Evolutionary conservation across 1,140 invertebrate genomes (phyloP), one percentile per base, ranked within the genome.

Genomic region (Tetragnatha versicolor): DNA sequence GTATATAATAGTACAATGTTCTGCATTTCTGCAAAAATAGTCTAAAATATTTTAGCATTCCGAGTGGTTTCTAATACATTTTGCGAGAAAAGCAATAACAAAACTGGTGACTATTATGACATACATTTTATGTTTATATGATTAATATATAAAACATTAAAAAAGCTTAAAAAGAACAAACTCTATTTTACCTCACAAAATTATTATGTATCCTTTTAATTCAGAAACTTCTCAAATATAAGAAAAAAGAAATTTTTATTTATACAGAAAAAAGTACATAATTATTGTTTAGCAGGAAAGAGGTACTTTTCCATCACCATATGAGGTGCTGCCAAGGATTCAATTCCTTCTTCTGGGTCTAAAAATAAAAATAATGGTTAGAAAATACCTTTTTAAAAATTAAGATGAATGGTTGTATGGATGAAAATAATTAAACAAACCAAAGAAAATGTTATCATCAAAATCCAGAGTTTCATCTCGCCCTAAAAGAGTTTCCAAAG

Each of bases 391-490:
- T 29, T 29, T 7, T 9, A 69, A 1, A 33, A 51, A 49, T 12
- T 42, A 70, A 29, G 25, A 35, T 27, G 10, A 47, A 22, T 61
- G 20, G 9, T 37, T 42, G 25, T 3, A 51, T 51, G 17, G 39
- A 9, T 20, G 20, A 20, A 47, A 53, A n/a, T 3, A 7, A 60
- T 12, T 12, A 20, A 14, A 33, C 83, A 83, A 81, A 87, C 90
- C 89, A 83, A 92, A 93, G 39, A 94, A 89, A 78, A 94, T 60
- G 39, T 65, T 89, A 84, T 97, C 94, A 86, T 92, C 91, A 83
- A 94, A 94, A 80, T 90, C 90, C 82, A 96, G 91, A 77, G 90
- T 89, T 80, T 94, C 89, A 86, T 94, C 92, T 76, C 89, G 88
- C 9, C 87, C 87, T 91, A 84, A 83, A 27, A 87, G 76, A 10